A percentile compares a stretch with the other conserved stretches of the same genome.
These are phyloP conservation scores for Athripsodes cinereus DNA, from an alignment of 2,888 invertebrate species.

Conservation along the genomic window DNA sequence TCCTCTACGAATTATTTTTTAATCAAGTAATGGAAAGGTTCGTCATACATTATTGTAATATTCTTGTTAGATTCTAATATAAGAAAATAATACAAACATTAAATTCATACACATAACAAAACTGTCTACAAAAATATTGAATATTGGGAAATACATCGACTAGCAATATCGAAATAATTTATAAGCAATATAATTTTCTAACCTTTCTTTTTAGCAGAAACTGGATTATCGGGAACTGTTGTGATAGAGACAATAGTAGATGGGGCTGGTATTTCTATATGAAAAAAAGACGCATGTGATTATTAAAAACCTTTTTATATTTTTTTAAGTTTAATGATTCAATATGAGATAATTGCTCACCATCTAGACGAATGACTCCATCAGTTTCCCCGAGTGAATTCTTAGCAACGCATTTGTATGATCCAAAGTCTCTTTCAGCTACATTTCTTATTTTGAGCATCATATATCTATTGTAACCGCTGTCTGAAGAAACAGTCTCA, in stretches of 20 bases:
- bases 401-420: conserved; percentile 87
- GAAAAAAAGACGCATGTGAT: conserved; percentile 40
- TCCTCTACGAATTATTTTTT: too few relatives aligned
- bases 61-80: too few relatives aligned
- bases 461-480: conserved; percentile 86
- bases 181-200: too few relatives aligned
- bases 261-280: conserved; percentile 75
- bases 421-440: conserved; percentile 73
- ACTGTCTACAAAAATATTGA: too few relatives aligned
- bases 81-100: too few relatives aligned
- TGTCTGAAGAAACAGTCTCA: conserved; percentile 75
- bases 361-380: conserved; percentile 83
- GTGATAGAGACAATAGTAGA: conserved; percentile 62
- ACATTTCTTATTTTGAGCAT: conserved; percentile 82
- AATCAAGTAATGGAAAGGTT: too few relatives aligned
- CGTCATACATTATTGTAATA: too few relatives aligned
- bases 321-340: too few relatives aligned
- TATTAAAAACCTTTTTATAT: too few relatives aligned
- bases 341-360: conserved; percentile 43
- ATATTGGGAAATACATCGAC: too few relatives aligned
- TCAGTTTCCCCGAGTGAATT: conserved; percentile 88
- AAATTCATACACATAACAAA: too few relatives aligned
- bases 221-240: conserved; percentile 49
- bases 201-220: conserved; percentile 56
- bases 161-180: too few relatives aligned